Conservation (phyloP, 2,113 vertebrate genomes). For the Channa argus region DNA sequence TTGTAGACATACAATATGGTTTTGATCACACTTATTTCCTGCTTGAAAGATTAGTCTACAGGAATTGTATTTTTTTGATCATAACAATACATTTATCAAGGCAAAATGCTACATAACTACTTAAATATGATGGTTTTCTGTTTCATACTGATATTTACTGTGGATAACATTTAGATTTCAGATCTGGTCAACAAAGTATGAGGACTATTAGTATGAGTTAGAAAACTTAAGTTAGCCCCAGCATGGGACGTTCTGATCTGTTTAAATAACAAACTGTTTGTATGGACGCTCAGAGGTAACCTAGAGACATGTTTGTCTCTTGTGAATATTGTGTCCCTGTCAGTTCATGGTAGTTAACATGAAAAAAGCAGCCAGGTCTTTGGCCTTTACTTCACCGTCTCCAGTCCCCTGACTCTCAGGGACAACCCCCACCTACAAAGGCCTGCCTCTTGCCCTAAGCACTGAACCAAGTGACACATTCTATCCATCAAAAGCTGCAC, state of each 20-base stretch:
- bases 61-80: neutral
- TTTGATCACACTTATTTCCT: neutral
- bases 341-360: constrained; percentile 59
- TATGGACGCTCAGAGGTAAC: constrained; percentile 21
- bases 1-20: neutral
- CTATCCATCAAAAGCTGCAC: constrained; percentile 70
- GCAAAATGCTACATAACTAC: neutral
- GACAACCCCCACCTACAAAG: constrained; percentile 46
- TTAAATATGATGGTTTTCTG: neutral
- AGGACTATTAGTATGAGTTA: too few species aligned
- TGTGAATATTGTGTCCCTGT: constrained; percentile 29
- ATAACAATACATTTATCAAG: neutral
- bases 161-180: neutral
- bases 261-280: constrained; percentile 38
- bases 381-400: constrained; percentile 55
- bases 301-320: constrained; percentile 22
- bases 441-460: constrained; percentile 61
- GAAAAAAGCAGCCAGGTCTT: constrained; percentile 45
- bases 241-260: too few species aligned
- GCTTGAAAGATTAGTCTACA: neutral
- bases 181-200: too few species aligned
- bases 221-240: too few species aligned
- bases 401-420: constrained; percentile 48
- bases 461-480: constrained; percentile 63
- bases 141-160: neutral